These are phyloP conservation scores for Neopelma chrysocephalum DNA, from an alignment of 2,797 vertebrate species.

Conservation along the genomic window DNA sequence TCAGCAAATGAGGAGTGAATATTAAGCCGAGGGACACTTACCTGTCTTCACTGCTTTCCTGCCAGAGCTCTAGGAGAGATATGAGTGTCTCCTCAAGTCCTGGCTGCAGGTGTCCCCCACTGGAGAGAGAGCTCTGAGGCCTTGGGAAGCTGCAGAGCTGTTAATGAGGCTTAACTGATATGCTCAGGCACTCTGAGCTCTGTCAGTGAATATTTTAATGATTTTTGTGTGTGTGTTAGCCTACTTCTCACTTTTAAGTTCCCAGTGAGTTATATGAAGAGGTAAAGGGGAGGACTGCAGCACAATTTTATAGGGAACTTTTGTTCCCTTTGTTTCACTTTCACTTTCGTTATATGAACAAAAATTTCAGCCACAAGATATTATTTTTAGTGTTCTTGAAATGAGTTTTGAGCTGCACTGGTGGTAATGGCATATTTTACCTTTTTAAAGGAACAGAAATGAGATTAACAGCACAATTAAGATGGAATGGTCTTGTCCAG, in stretches of 20 bases:
- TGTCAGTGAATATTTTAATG: background rate
- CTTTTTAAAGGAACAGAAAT: background rate
- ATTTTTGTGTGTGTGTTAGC: background rate
- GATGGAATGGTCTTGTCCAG: background rate
- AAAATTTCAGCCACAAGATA: background rate
- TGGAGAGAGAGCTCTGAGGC: background rate
- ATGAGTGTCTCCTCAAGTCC: background rate
- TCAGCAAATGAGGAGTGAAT: background rate
- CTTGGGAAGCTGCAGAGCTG: background rate
- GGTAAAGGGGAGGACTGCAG: background rate
- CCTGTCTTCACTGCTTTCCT: background rate
- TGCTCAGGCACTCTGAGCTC: background rate
- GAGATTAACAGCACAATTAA: background rate
- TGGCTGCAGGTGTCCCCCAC: background rate
- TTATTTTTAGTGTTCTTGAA: background rate
- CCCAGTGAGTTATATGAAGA: background rate
- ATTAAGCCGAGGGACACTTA: background rate
- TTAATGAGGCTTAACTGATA: background rate
- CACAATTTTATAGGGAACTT: background rate
- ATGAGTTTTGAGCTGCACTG: background rate
- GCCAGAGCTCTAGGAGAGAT: background rate
- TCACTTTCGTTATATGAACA: background rate
- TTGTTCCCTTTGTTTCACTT: background rate
- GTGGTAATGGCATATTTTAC: background rate
- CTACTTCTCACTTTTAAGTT: background rate